These are phyloP conservation scores for Chamaea fasciata DNA, from an alignment of 2,113 vertebrate species.

Conservation along the genomic window DNA sequence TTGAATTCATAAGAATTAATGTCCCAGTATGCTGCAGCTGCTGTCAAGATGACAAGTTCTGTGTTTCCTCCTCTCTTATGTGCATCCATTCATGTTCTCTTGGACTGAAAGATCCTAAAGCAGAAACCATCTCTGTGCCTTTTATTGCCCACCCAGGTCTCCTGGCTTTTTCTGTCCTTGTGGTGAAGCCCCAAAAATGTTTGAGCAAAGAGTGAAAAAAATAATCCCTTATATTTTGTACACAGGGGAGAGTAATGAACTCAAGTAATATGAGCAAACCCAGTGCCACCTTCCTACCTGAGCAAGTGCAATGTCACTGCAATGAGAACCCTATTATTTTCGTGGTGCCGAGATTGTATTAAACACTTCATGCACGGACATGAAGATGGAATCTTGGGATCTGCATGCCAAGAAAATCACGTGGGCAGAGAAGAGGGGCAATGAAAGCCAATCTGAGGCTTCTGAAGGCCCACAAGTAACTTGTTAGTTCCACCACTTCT, in stretches of 20 bases:
- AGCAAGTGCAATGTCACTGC: not conserved
- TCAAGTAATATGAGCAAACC: not conserved
- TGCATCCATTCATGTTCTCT: not conserved
- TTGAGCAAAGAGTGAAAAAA: not conserved
- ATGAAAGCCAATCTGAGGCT: not conserved
- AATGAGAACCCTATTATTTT: not conserved
- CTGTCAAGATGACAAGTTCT: not conserved
- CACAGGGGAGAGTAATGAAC: not conserved
- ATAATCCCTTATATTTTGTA: not conserved
- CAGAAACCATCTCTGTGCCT: not conserved
- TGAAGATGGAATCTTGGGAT: not conserved
- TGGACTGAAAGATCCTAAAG: not conserved
- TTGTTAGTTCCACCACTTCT: not conserved
- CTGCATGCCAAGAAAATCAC: constrained; percentile 13
- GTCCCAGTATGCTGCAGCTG: not conserved
- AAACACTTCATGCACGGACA: not conserved
- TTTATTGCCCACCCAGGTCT: not conserved
- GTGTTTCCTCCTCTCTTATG: not conserved
- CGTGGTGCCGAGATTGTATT: not conserved
- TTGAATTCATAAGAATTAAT: constrained; percentile 1
- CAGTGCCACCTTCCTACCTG: not conserved
- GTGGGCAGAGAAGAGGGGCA: not conserved
- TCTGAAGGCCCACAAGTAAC: not conserved
- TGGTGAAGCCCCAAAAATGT: not conserved
- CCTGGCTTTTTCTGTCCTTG: not conserved